phyloP scores from a whole-genome alignment of 2,888 invertebrate species.

The Drosophila demipolita region DNA sequence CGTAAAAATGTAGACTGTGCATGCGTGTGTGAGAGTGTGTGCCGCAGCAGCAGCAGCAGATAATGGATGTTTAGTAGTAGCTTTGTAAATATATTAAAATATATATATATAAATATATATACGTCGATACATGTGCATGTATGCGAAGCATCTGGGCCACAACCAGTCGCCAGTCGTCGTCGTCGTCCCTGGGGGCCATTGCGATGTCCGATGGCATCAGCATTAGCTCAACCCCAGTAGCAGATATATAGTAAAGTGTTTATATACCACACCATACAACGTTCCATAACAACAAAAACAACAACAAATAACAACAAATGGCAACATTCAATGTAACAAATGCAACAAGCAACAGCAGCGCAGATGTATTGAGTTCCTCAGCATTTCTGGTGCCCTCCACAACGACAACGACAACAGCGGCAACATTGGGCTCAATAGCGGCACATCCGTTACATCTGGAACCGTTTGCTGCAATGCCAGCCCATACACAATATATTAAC shows the following conservation, averaged over 20 bases:
- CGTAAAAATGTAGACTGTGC: constrained; percentile 74
- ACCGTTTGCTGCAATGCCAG: constrained; percentile 71
- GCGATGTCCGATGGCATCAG: constrained; percentile 41
- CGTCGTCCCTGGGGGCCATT: constrained; percentile 38
- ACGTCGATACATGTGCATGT: constrained; percentile 14
- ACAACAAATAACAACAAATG: constrained; percentile 66
- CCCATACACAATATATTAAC: constrained; percentile 70
- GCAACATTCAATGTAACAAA: constrained; percentile 76
- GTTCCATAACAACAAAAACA: constrained; percentile 14
- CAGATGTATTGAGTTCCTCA: constrained; percentile 78
- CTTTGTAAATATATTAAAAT: constrained; percentile 36
- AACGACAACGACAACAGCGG: constrained; percentile 44
- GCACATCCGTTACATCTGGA: constrained; percentile 68
- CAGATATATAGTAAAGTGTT: constrained; percentile 15
- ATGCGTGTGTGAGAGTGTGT: constrained; percentile 54
- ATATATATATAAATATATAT: constrained; percentile 25
- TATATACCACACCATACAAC: constrained; percentile 11
- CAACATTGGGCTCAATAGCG: constrained; percentile 20
- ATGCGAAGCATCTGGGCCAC: constrained; percentile 57
- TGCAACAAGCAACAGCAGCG: constrained; percentile 56
- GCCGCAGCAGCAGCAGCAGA: constrained; percentile 47
- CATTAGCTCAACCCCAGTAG: constrained; percentile 29
- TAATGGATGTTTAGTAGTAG: constrained; percentile 68
- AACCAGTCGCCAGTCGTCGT: constrained; percentile 35
- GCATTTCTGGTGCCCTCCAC: constrained; percentile 78